Conservation (phyloP, 2,113 vertebrate species). For the Mormyrus lacerda region DNA sequence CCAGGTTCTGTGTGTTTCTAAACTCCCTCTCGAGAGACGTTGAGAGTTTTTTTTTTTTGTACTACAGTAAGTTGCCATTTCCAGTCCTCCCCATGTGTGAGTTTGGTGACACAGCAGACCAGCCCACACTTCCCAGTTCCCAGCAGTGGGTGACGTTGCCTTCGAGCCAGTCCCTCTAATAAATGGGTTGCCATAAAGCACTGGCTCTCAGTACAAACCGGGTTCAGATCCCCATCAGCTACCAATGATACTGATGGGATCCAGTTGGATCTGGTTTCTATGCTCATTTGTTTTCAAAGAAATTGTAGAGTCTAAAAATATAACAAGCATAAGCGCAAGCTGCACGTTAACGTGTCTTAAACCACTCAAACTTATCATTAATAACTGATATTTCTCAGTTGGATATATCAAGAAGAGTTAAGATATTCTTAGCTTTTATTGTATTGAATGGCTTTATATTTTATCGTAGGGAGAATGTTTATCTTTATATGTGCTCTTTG, state of each 20-base stretch:
- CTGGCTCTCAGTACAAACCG: neutral
- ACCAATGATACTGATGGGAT: neutral
- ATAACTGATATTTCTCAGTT: neutral
- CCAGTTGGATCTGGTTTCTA: neutral
- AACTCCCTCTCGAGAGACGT: neutral
- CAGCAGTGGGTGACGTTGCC: neutral
- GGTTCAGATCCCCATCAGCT: neutral
- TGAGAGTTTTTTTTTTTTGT: neutral
- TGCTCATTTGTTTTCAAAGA: neutral
- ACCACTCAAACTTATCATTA: neutral
- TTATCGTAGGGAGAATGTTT: neutral
- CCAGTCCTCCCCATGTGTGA: neutral
- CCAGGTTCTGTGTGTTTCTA: constrained; percentile 14
- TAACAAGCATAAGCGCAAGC: neutral
- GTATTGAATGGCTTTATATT: neutral
- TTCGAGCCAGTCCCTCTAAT: neutral
- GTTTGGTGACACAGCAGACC: neutral
- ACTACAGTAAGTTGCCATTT: neutral
- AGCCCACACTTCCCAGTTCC: neutral
- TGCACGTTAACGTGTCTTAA: neutral
- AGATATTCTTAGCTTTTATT: neutral
- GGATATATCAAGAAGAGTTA: neutral
- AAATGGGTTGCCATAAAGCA: neutral
- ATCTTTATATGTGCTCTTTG: neutral
- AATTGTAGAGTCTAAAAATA: neutral